Conservation (phyloP, 2,797 vertebrate genomes). For the Sebastes taczanowskii region DNA sequence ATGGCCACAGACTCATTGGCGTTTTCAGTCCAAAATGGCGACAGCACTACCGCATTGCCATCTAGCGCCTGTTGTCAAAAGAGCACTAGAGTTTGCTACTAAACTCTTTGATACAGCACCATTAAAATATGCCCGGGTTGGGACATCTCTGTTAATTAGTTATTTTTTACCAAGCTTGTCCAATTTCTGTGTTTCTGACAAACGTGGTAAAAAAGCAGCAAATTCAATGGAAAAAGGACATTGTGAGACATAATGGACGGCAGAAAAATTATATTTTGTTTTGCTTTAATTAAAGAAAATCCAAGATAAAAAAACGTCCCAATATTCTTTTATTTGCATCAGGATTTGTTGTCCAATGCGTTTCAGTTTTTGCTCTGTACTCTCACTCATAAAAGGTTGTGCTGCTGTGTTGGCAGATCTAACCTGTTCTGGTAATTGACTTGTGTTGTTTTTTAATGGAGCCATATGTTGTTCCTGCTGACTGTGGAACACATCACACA, state of each 20-base stretch:
- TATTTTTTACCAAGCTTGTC: neutral
- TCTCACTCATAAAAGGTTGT: constrained; percentile 43
- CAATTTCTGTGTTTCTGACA: neutral
- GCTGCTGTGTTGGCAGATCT: constrained; percentile 62
- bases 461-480: constrained; percentile 72
- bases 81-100: too few species aligned
- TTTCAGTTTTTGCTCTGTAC: constrained; percentile 11
- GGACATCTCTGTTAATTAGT: neutral
- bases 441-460: constrained; percentile 72
- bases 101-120: rapidly evolving
- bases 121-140: too few species aligned
- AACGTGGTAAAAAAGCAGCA: neutral
- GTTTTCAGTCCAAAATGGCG: too few species aligned
- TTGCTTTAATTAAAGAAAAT: neutral
- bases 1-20: too few species aligned
- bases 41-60: rapidly evolving
- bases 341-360: constrained; percentile 12
- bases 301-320: neutral
- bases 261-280: neutral
- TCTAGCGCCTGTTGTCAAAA: too few species aligned
- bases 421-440: constrained; percentile 68
- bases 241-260: neutral
- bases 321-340: neutral
- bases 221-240: neutral
- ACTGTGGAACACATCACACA: constrained; percentile 51